Conservation (phyloP, 2,797 vertebrate species). For the Toxotes lorentzi region DNA sequence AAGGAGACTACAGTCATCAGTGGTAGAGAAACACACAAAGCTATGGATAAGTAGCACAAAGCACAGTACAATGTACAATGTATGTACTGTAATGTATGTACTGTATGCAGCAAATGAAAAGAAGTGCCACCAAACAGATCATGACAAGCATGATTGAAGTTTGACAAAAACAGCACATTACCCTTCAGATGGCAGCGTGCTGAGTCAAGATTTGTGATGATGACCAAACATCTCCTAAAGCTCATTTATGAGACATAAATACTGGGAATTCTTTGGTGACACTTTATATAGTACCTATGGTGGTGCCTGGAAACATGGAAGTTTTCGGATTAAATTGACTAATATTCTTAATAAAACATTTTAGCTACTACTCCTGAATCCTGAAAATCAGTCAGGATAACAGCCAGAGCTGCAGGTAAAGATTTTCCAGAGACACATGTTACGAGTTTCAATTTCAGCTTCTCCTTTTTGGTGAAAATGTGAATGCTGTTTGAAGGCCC, state of each 20-base stretch:
- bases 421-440: not conserved
- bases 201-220: slow-evolving; percentile 21
- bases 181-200: not conserved
- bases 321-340: slow-evolving; percentile 21
- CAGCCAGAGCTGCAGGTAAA: slow-evolving; percentile 5
- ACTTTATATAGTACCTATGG: not conserved
- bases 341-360: slow-evolving; percentile 30
- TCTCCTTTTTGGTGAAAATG: slow-evolving; percentile 11
- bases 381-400: not conserved
- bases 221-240: slow-evolving; percentile 22
- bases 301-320: not conserved
- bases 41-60: not conserved
- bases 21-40: not conserved
- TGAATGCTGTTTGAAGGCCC: slow-evolving; percentile 4
- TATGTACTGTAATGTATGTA: not conserved
- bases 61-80: not conserved
- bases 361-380: not conserved
- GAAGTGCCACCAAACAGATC: slow-evolving; percentile 13
- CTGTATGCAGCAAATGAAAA: slow-evolving; percentile 10
- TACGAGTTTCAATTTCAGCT: not conserved
- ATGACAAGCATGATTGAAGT: too few species aligned
- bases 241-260: not conserved
- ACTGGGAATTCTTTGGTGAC: not conserved
- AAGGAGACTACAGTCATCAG: slow-evolving; percentile 21
- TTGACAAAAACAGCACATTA: not conserved